A percentile compares a stretch with the other conserved stretches of the same genome.
Evolutionary conservation across 1,140 invertebrate genomes (phyloP).

Genomic region (Bombus superbus): DNA sequence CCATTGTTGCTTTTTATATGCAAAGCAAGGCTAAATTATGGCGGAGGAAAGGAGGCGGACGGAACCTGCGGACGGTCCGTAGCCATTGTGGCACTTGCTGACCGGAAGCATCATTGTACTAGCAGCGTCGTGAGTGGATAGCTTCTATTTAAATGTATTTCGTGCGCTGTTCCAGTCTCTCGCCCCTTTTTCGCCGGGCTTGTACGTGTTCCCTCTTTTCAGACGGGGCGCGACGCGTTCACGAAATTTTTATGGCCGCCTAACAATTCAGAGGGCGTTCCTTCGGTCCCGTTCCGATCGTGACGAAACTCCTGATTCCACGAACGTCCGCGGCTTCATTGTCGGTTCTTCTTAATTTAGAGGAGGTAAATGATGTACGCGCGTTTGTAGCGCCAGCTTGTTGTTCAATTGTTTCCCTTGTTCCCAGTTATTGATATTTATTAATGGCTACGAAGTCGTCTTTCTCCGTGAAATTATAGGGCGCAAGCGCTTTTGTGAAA

Average conservation of each 20-base stretch:
- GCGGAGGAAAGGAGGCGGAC: slow-evolving; percentile 63
- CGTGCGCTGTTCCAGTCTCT: slow-evolving; percentile 46
- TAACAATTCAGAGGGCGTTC: slow-evolving; percentile 38
- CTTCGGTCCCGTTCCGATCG: slow-evolving; percentile 17
- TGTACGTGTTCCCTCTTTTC: slow-evolving; percentile 14
- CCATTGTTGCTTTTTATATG: slow-evolving; percentile 79
- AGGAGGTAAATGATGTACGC: not conserved
- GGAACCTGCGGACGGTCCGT: slow-evolving; percentile 60
- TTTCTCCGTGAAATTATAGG: not conserved
- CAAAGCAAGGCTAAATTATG: slow-evolving; percentile 78
- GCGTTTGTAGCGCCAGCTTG: not conserved
- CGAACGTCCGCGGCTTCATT: not conserved
- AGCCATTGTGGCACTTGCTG: slow-evolving; percentile 74
- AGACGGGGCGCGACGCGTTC: not conserved
- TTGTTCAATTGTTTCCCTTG: not conserved
- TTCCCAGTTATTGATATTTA: not conserved
- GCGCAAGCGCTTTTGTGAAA: not conserved
- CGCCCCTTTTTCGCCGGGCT: slow-evolving; percentile 10
- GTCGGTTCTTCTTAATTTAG: not conserved
- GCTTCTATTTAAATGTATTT: slow-evolving; percentile 70
- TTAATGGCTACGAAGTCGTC: too few relatives aligned
- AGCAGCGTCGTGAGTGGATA: slow-evolving; percentile 49
- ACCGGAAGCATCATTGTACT: slow-evolving; percentile 76
- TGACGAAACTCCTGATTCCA: slow-evolving; percentile 33
- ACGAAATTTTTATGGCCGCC: slow-evolving; percentile 45